These are phyloP conservation scores for Trissolcus japonicus DNA, from an alignment of 2,888 invertebrate genomes.

Conservation along the genomic window DNA sequence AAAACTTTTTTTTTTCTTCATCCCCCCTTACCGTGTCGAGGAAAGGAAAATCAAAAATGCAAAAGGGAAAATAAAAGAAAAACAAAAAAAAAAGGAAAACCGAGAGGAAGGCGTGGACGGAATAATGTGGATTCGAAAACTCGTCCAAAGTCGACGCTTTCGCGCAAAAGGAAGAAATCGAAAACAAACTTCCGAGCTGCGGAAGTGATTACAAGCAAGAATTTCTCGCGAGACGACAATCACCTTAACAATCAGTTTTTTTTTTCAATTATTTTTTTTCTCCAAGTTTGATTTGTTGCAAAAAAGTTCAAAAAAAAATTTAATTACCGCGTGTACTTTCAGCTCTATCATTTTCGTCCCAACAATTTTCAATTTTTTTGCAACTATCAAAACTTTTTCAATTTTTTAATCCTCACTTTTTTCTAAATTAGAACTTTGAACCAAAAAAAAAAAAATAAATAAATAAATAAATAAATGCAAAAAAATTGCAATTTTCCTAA, in stretches of 20 bases:
- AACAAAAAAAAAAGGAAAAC: slow-evolving; percentile 12
- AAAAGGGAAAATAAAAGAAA: no score
- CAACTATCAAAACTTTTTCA: no score
- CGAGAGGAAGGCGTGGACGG: slow-evolving; percentile 9
- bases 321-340: no score
- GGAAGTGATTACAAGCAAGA: slow-evolving; percentile 64
- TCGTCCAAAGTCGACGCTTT: slow-evolving; percentile 36
- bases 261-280: not conserved
- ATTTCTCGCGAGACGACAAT: slow-evolving; percentile 59
- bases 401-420: no score
- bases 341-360: no score
- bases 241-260: slow-evolving; percentile 50
- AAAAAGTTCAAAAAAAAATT: no score
- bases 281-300: no score
- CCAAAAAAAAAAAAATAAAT: no score
- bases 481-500: no score
- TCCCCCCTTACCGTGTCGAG: not conserved
- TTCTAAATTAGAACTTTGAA: no score
- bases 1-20: not conserved
- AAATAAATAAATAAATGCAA: no score
- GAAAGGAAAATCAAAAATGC: slow-evolving; percentile 5
- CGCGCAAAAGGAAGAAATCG: slow-evolving; percentile 59
- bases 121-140: slow-evolving; percentile 54
- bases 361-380: no score
- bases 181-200: slow-evolving; percentile 65